phyloP scores from a whole-genome alignment of 2,888 invertebrate species.

The Meta bourneti region DNA sequence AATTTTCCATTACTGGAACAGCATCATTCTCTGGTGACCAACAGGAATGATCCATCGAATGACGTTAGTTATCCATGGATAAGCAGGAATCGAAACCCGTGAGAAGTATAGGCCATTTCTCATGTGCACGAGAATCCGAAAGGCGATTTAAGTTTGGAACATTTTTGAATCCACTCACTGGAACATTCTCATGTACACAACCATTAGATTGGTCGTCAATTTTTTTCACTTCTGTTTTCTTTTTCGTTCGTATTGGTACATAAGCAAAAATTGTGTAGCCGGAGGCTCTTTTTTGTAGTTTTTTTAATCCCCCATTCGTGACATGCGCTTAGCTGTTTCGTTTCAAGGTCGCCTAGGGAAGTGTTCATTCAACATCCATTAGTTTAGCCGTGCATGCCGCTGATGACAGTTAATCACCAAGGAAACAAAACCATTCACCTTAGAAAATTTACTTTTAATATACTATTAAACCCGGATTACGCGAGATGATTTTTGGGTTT shows the following conservation, averaged over 20 bases:
- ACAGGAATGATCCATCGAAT: neutral
- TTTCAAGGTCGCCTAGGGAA: slow-evolving; percentile 47
- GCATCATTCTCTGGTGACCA: neutral
- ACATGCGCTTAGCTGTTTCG: slow-evolving; percentile 38
- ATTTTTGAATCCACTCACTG: slow-evolving; percentile 47
- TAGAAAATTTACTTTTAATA: slow-evolving; percentile 37
- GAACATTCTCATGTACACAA: slow-evolving; percentile 37
- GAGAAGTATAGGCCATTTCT: slow-evolving; percentile 24
- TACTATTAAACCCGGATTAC: slow-evolving; percentile 8
- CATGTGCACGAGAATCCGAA: too few species aligned
- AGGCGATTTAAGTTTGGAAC: slow-evolving; percentile 7
- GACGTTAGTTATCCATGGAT: slow-evolving; percentile 7
- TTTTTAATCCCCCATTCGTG: slow-evolving; percentile 26
- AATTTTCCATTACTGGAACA: too few species aligned
- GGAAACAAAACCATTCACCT: slow-evolving; percentile 47
- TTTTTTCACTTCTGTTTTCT: slow-evolving; percentile 10
- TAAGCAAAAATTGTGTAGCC: too few species aligned
- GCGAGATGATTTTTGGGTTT: neutral
- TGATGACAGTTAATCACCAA: slow-evolving; percentile 61
- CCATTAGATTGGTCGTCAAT: slow-evolving; percentile 57
- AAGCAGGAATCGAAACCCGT: slow-evolving; percentile 5
- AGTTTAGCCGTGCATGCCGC: slow-evolving; percentile 58
- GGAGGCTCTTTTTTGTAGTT: slow-evolving; percentile 25
- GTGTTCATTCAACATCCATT: slow-evolving; percentile 57
- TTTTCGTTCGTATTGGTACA: slow-evolving; percentile 17